phyloP scores from a whole-genome alignment of 1,140 invertebrate genomes.

The Platyscapa corneri region DNA sequence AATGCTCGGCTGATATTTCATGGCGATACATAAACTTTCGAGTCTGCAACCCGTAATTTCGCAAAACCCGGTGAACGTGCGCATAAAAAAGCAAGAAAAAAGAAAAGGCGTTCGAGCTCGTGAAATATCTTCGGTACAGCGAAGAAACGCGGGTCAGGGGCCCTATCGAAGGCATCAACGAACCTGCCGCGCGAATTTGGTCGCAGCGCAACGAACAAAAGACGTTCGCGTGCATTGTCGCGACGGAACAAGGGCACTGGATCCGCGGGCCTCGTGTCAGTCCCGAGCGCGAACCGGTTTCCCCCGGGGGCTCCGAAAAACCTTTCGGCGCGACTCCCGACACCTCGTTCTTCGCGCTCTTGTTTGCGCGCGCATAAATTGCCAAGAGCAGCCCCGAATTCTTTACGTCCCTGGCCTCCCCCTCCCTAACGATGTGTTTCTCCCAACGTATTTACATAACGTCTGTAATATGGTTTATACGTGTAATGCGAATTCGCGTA shows the following conservation, averaged over 20 bases:
- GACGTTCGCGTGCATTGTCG: neutral
- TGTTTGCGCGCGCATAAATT: conserved; percentile 32
- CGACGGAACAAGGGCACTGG: neutral
- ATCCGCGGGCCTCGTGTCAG: neutral
- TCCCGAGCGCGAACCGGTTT: conserved; percentile 13
- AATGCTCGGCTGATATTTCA: neutral
- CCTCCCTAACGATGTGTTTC: no score
- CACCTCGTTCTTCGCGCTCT: conserved; percentile 34
- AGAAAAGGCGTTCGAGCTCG: neutral
- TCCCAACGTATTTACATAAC: neutral
- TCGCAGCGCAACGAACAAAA: neutral
- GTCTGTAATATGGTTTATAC: neutral
- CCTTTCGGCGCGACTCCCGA: neutral
- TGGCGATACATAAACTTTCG: neutral
- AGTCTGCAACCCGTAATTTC: neutral
- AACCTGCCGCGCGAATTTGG: neutral
- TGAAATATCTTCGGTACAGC: neutral
- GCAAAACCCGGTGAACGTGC: neutral
- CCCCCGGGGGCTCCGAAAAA: neutral
- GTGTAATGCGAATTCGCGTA: neutral
- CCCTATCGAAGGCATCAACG: no score
- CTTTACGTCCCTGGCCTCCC: neutral
- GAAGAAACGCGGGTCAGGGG: neutral
- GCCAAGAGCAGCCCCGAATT: neutral
- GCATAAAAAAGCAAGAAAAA: no score